Evolutionary conservation across 1,140 invertebrate species (phyloP), one percentile per base, ranked within the genome.

Genomic region (Ips nitidus): DNA sequence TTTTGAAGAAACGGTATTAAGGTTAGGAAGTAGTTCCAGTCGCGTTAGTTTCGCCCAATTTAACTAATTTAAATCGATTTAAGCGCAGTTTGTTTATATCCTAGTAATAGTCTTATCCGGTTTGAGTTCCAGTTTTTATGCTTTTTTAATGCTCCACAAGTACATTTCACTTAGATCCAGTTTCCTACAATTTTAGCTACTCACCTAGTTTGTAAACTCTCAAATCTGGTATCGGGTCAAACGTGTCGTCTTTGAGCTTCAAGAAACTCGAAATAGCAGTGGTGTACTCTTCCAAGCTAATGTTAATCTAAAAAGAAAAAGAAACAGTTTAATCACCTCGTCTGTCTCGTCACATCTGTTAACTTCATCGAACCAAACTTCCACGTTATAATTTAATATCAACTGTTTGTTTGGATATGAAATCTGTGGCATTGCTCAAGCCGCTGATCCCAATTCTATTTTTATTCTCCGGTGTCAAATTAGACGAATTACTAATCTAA

Each of bases 221-320:
- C 52, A 79, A 73, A 71, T 77, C 70, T 56, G 78, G 77, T 69
- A 64, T 58, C 55, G 52, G 60, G 41, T 70, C 68, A 64, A 64
- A 70, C 37, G 60, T 58, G 41, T 64, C 61, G 55, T 70, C 61
- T 59, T 64, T 70, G 22, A n/a, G 22, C 38, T 74, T 61, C n/a
- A 79, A 70, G 67, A 77, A 79, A 39, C 64, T 61, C 47, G 58
- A 71, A 75, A 79, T 77, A 74, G 77, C 76, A 22, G 66, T 69
- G 22, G 74, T 74, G 60, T 79, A 79, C 63, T 79, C 78, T 52
- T 78, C 73, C 70, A 78, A 73, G 66, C 78, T 79, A 38, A 79
- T 76, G 69, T 79, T 79, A 55, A 78, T 75, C 78, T 79, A 75
- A 41, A 70, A 70, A 39, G 2, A 47, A 69, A 69, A 8, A 59